Base-by-base conservation (phyloP, 2,797 vertebrate species). In the Danio jaintianensis region DNA sequence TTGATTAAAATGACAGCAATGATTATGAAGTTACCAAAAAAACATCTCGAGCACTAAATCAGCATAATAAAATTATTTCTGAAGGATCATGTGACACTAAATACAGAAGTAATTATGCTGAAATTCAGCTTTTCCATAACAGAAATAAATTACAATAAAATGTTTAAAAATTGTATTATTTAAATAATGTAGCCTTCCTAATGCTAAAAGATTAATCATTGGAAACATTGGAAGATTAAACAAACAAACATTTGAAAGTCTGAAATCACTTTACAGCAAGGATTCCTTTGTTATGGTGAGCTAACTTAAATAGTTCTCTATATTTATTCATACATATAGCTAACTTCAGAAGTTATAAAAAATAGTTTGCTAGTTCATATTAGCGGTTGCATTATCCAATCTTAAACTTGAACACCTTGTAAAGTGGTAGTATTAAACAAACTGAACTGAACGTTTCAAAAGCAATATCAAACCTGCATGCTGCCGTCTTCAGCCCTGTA, bases 401-500 rank as follows among this genome's bases (percentile, higher is more conserved):
- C 5, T 36, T 50, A 50, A 36, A 0, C 1, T 52, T n/a, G 6
- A 11, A 69, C 29, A n/a, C 22, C 22, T 69, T 52, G 22, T 11
- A n/a, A 69, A 52, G 9, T 12, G 29, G 52, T 52, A 38, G 8
- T 6, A 11, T 36, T 52, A 52, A 53, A 38, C 3, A 29, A 29
- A 29, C 58, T 58, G 13, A 47, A 47, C 0, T 36, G 11, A 40
- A 45, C 15, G 29, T 76, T 63, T 53, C 11, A 64, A 75, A 42
- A 52, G 42, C 48, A 29, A 18, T 36, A 74, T 36, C 18, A 58
- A 90, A 94, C 94, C 92, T 93, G 84, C 75, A 71, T 62, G 43
- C 79, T 92, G 53, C 93, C 92, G 5, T 93, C 92, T 52, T 85
- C 90, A 47, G 92, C 80, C 55, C 89, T 92, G 87, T 94, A 97